A percentile compares a stretch with the other conserved stretches of the same genome.
These are phyloP conservation scores for Nomada fucata DNA, from an alignment of 2,888 invertebrate species.

Conservation along the genomic window DNA sequence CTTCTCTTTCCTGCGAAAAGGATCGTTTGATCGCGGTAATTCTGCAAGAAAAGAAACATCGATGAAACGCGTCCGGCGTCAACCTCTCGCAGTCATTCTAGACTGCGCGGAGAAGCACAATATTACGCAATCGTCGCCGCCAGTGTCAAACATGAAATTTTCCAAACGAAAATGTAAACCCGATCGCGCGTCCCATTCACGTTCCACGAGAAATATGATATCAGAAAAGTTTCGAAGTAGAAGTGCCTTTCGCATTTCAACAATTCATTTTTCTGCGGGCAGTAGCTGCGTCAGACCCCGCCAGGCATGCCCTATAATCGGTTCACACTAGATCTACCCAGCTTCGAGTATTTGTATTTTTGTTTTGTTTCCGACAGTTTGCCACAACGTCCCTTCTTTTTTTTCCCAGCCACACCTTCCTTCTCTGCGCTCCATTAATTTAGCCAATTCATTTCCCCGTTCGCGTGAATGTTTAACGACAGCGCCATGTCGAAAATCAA, in stretches of 20 bases:
- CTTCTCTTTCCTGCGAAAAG: not conserved
- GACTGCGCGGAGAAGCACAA: not conserved
- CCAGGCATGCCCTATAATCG: slow-evolving; percentile 41
- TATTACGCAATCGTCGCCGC: slow-evolving; percentile 18
- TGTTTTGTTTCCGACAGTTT: not conserved
- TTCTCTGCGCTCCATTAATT: not conserved
- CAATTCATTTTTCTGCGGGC: too few relatives aligned
- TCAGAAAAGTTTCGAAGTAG: slow-evolving; percentile 24
- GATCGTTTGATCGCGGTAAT: not conserved
- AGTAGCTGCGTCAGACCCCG: too few relatives aligned
- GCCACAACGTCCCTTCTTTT: slow-evolving; percentile 10
- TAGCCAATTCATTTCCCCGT: not conserved
- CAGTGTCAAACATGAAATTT: slow-evolving; percentile 30
- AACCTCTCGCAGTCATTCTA: slow-evolving; percentile 12
- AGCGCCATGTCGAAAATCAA: slow-evolving; percentile 8
- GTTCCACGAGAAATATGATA: slow-evolving; percentile 4
- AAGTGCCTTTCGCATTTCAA: slow-evolving; percentile 7
- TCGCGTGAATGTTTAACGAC: slow-evolving; percentile 9
- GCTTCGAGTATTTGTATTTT: slow-evolving; percentile 17
- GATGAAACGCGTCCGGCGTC: not conserved
- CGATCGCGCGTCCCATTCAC: not conserved
- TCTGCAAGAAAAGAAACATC: not conserved
- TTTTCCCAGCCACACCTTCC: not conserved
- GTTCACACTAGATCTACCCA: not conserved
- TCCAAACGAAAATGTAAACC: slow-evolving; percentile 9